phyloP scores from a whole-genome alignment of 2,113 vertebrate genomes.

The Leiothrix lutea region DNA sequence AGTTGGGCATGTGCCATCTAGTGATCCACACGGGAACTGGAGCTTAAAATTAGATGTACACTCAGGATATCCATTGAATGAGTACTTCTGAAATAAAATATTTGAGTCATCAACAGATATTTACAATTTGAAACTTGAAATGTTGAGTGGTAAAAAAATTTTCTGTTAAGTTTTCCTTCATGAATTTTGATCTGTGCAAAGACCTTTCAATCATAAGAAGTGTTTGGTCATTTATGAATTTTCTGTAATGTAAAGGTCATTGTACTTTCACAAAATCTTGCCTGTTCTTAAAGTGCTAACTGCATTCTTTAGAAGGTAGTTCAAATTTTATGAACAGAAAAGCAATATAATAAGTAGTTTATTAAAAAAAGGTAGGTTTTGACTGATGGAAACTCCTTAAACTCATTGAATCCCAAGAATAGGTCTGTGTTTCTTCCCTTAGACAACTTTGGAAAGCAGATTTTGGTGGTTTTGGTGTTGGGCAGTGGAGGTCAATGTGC shows the following conservation, averaged over 20 bases:
- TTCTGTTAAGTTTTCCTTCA: neutral
- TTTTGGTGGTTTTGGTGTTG: neutral
- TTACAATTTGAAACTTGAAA: neutral
- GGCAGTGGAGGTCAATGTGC: accelerated
- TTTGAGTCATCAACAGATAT: too few species aligned
- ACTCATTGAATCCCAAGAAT: neutral
- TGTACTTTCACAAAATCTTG: neutral
- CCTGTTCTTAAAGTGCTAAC: neutral
- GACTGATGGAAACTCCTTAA: neutral
- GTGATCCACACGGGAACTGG: neutral
- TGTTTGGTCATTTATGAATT: neutral
- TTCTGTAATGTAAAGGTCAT: neutral
- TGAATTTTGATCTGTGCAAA: neutral
- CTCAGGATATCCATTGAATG: too few species aligned
- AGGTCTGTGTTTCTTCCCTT: neutral
- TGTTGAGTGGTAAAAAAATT: neutral
- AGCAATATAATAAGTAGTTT: neutral
- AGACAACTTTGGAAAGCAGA: neutral
- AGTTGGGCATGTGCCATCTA: neutral
- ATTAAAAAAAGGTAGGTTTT: neutral
- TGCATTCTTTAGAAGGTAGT: neutral
- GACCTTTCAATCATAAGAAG: neutral
- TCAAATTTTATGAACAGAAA: neutral
- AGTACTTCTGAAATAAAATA: neutral
- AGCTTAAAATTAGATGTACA: neutral